phyloP scores from a whole-genome alignment of 2,113 vertebrate genomes.

The Australoheros scitulus region DNA sequence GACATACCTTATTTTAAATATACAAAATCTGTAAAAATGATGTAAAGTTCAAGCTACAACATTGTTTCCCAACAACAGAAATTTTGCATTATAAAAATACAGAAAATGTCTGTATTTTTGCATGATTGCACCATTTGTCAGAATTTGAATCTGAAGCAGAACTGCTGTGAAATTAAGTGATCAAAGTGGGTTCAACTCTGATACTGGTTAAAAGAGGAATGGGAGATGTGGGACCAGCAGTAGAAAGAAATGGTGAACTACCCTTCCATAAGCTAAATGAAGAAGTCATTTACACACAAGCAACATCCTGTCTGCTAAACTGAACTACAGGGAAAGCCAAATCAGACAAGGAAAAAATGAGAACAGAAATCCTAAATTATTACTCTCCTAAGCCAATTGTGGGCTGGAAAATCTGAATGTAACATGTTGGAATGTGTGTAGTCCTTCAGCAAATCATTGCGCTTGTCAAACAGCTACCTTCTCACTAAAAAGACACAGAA shows the following conservation, averaged over 20 bases:
- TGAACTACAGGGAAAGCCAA: neutral
- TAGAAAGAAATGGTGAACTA: neutral
- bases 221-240: neutral
- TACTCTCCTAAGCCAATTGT: slow-evolving; percentile 11
- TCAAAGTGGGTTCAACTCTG: neutral
- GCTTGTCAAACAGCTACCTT: slow-evolving; percentile 10
- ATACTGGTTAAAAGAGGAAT: neutral
- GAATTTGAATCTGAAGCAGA: neutral
- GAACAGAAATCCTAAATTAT: slow-evolving; percentile 45
- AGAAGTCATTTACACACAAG: slow-evolving; percentile 19
- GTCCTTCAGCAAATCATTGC: slow-evolving; percentile 11
- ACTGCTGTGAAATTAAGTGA: neutral
- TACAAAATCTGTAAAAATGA: too few relatives aligned
- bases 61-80: too few relatives aligned
- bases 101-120: too few relatives aligned
- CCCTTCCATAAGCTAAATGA: slow-evolving; percentile 21
- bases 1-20: too few relatives aligned
- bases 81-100: too few relatives aligned
- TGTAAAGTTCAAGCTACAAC: too few relatives aligned
- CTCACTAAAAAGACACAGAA: neutral
- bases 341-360: slow-evolving; percentile 26
- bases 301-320: slow-evolving; percentile 12
- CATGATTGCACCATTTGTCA: neutral
- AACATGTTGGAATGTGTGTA: slow-evolving; percentile 29
- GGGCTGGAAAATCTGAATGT: slow-evolving; percentile 34